phyloP scores from a whole-genome alignment of 2,888 invertebrate genomes.

The Troides helena region DNA sequence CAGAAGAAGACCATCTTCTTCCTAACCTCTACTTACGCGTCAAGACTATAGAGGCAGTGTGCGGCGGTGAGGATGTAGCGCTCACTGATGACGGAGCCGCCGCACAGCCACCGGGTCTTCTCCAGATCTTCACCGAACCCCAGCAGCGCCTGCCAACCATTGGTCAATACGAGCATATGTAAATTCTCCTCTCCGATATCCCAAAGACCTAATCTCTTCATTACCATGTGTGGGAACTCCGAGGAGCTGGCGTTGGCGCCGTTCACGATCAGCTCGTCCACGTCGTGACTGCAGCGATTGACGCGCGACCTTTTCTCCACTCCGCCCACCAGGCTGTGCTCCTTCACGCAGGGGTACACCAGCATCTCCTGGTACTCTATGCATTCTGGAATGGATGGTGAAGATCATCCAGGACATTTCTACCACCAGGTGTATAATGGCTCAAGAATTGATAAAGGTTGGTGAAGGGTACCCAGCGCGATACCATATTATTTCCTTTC shows the following conservation, averaged over 20 bases:
- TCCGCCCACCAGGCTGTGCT: slow-evolving; percentile 38
- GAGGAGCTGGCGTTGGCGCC: slow-evolving; percentile 40
- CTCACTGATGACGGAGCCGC: slow-evolving; percentile 52
- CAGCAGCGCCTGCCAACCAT: slow-evolving; percentile 43
- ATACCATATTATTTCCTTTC: too few relatives aligned
- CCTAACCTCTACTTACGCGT: slow-evolving; percentile 35
- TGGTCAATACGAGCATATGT: neutral
- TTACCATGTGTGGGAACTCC: slow-evolving; percentile 57
- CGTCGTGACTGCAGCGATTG: slow-evolving; percentile 47
- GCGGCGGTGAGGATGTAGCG: slow-evolving; percentile 52
- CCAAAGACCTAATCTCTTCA: neutral
- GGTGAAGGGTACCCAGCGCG: too few relatives aligned
- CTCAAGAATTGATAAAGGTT: too few relatives aligned
- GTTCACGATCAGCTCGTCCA: slow-evolving; percentile 47
- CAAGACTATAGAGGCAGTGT: slow-evolving; percentile 44
- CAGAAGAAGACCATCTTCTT: too few relatives aligned
- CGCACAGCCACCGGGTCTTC: slow-evolving; percentile 45
- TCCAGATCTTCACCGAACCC: slow-evolving; percentile 41
- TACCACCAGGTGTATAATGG: too few relatives aligned
- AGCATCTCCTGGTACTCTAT: slow-evolving; percentile 52
- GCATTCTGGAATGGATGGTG: slow-evolving; percentile 43
- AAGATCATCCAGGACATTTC: too few relatives aligned
- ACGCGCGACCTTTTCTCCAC: slow-evolving; percentile 30
- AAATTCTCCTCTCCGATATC: neutral
- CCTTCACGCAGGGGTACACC: slow-evolving; percentile 48